Base-by-base conservation (phyloP, 2,888 invertebrate genomes). In the Lottia scabra region DNA sequence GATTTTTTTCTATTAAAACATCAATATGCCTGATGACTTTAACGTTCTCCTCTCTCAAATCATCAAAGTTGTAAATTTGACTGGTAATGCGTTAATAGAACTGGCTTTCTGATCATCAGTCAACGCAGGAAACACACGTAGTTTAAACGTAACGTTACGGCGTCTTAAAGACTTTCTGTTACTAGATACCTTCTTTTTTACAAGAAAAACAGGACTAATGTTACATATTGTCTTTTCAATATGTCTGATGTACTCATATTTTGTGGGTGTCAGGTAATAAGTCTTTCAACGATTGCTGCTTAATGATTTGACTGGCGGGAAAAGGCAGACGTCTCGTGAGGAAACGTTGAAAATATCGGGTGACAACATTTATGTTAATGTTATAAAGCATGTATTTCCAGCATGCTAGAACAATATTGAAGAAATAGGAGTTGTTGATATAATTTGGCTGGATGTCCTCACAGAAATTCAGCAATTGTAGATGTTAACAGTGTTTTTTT, bases 31-130 rank as follows among this genome's bases (percentile, higher is more conserved):
- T 56, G 23, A 56, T 56, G 19, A 19, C 56, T 23, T 56, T 56
- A 23, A 19, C 19, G 56, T 26, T 66, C 43, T 6, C 16, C 66
- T 13, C 45, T 44, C 45, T 23, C 43, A 63, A 15, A 43, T 63
- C 63, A 69, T 69, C 68, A 63, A 26, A 44, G 68, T 23, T 69
- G 68, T 69, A 69, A 63, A 69, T 69, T 43, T 63, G 15, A 30
- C 63, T 43, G 68, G 63, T 63, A 69, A 63, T 44, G 63, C 45
- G 68, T 43, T 63, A 69, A 56, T 56, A 56, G 43, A 10, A 30
- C 16, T n/a, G 27, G 19, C 30, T 38, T 56, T 48, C 43, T 68
- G 43, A n/a, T 56, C 15, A 43, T 69, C 63, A 13, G 63, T 63
- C 68, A 46, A 15, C 63, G 46, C 68, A 23, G 43, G 68, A 69